Percentiles rank a stretch among this genome's conserved stretches.
phyloP scores from a whole-genome alignment of 2,797 vertebrate genomes.

The Pipistrellus nathusii region DNA sequence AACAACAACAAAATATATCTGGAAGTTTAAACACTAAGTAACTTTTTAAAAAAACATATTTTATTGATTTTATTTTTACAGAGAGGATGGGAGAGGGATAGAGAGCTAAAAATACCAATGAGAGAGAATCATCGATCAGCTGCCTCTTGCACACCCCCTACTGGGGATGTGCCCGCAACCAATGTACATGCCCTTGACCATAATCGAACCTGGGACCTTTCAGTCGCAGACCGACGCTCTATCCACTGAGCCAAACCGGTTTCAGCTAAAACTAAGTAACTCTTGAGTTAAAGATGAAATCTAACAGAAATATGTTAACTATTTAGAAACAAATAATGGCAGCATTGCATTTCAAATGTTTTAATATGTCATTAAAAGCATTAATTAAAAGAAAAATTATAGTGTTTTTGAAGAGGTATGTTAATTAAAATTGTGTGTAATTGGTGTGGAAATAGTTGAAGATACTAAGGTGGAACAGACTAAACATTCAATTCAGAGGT shows the following conservation, averaged over 20 bases:
- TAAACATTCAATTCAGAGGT: background rate
- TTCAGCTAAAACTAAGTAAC: background rate
- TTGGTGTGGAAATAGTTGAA: background rate
- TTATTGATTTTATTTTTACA: too few relatives aligned
- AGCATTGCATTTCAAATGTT: slow-evolving; percentile 32
- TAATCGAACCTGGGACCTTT: too few relatives aligned
- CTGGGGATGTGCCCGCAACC: too few relatives aligned
- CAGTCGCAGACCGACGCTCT: too few relatives aligned
- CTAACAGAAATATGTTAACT: slow-evolving; percentile 34
- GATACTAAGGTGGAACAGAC: background rate
- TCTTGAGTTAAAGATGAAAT: slow-evolving; percentile 19
- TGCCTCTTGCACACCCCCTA: too few relatives aligned
- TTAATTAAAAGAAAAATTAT: slow-evolving; percentile 7
- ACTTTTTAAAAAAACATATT: too few relatives aligned
- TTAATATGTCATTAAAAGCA: slow-evolving; percentile 32
- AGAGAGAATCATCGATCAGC: too few relatives aligned
- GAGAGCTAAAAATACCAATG: too few relatives aligned
- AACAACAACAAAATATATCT: background rate
- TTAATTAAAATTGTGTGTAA: slow-evolving; percentile 10
- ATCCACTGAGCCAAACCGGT: too few relatives aligned
- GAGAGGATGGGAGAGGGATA: too few relatives aligned
- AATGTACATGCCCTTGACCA: too few relatives aligned
- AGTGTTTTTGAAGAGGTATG: background rate
- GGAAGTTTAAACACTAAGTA: background rate
- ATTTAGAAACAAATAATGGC: slow-evolving; percentile 9